Conservation (phyloP, 2,797 vertebrate genomes). For the Sciurus vulgaris region DNA sequence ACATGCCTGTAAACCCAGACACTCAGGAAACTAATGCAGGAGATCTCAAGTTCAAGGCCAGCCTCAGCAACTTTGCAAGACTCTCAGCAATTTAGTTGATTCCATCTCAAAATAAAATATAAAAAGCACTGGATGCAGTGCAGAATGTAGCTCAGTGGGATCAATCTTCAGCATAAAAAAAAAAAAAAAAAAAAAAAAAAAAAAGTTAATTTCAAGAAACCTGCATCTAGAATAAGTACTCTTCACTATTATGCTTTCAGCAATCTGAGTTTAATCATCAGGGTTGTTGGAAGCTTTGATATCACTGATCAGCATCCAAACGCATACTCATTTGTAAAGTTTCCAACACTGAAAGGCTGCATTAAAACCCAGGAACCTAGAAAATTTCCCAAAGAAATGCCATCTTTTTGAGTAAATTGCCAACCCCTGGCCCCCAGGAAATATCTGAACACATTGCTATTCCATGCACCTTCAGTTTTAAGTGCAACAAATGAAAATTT, state of each 20-base stretch:
- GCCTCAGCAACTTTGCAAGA: too few relatives aligned
- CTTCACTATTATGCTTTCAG: not conserved
- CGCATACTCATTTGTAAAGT: not conserved
- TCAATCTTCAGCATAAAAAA: too few relatives aligned
- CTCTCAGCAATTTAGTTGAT: too few relatives aligned
- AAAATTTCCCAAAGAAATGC: not conserved
- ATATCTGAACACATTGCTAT: not conserved
- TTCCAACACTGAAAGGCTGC: not conserved
- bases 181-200: too few relatives aligned
- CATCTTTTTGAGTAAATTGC: not conserved
- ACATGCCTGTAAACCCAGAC: too few relatives aligned
- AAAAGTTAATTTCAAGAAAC: too few relatives aligned
- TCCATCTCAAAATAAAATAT: too few relatives aligned
- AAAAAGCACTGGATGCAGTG: too few relatives aligned
- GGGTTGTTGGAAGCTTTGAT: not conserved
- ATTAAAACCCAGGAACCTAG: not conserved
- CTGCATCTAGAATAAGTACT: not conserved
- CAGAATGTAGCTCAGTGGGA: too few relatives aligned
- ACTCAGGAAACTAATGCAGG: too few relatives aligned
- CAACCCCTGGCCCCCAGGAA: not conserved
- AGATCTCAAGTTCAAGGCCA: too few relatives aligned
- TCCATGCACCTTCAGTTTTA: not conserved
- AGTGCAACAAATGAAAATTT: not conserved
- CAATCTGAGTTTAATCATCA: constrained; percentile 34
- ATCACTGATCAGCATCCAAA: not conserved